Evolutionary conservation across 2,113 vertebrate genomes (phyloP), one percentile per base, ranked within the genome.

Genomic region (Thoracochromis brauschi): DNA sequence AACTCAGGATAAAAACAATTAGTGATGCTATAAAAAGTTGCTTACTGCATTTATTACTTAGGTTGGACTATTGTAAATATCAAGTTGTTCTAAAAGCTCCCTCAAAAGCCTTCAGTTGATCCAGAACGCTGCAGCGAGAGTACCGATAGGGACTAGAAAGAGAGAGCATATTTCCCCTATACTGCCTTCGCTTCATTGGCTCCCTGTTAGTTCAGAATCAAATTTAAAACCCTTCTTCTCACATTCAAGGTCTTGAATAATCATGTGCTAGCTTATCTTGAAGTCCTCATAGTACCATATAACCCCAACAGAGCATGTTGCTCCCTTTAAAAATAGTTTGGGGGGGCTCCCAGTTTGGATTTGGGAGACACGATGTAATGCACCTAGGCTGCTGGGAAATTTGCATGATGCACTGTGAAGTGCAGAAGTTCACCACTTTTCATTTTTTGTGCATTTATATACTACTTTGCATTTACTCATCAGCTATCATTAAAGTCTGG

Each of bases 121-220:
- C 33, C 63, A 68, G 7, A 68, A 68, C 10, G 4, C 60, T 65
- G 60, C 60, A 38, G 33, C 4, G 7, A 13, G 19, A 38, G 19
- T 38, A 0, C 60, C 1, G 0, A 68, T 1, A 68, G 2, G 0
- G 16, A 65, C 29, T 19, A 63, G 31, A 63, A 35, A 63, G 58
- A 63, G 1, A 0, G 17, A 0, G 9, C 31, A n/a, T 35, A 35
- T 63, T 19, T 63, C 16, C 31, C 17, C 35, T 4, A 40, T 1
- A 40, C 35, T 21, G 11, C 19, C 63, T 68, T 40, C 1, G 3
- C 63, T 38, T 68, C 19, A 9, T 3, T 68, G 63, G 33, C 33
- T 68, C 33, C 33, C 1, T 68, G 7, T 40, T 68, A 40, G n/a
- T 68, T 40, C 33, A 68, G 1, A 68, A 68, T 40, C 11, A 21